phyloP scores from a whole-genome alignment of 2,888 invertebrate species.

The Eristalis arbustorum region DNA sequence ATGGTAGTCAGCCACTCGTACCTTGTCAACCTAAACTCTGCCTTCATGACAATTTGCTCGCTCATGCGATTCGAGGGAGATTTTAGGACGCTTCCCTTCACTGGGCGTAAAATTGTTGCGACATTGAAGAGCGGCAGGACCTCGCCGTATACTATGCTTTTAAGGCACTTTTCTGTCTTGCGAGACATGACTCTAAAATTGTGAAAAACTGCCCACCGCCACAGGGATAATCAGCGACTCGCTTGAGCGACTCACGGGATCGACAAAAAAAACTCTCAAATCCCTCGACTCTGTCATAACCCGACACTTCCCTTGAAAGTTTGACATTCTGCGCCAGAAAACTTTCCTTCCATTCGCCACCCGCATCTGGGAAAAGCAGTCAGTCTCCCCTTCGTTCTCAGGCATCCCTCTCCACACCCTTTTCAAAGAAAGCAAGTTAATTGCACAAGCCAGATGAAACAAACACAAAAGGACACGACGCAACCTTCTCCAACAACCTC shows the following conservation, averaged over 20 bases:
- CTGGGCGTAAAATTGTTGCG: no score
- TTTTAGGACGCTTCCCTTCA: no score
- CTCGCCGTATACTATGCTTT: no score
- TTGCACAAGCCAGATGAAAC: constrained; percentile 41
- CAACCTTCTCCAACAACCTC: constrained; percentile 32
- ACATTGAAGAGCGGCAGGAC: no score
- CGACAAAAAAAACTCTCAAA: neutral
- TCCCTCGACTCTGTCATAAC: neutral
- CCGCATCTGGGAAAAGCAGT: no score
- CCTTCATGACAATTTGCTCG: no score
- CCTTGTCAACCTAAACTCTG: no score
- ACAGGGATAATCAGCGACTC: no score
- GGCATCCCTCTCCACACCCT: neutral
- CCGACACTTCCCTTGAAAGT: neutral
- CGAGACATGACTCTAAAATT: no score
- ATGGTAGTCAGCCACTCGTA: no score
- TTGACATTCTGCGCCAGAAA: neutral
- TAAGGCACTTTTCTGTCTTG: no score
- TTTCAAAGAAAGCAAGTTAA: constrained; percentile 19
- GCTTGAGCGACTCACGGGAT: neutral
- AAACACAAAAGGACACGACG: constrained; percentile 13
- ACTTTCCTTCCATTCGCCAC: neutral
- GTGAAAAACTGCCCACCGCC: neutral
- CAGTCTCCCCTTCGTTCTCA: neutral
- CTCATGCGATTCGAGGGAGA: no score